phyloP scores from a whole-genome alignment of 2,113 vertebrate species.

The Morphnarchus princeps region DNA sequence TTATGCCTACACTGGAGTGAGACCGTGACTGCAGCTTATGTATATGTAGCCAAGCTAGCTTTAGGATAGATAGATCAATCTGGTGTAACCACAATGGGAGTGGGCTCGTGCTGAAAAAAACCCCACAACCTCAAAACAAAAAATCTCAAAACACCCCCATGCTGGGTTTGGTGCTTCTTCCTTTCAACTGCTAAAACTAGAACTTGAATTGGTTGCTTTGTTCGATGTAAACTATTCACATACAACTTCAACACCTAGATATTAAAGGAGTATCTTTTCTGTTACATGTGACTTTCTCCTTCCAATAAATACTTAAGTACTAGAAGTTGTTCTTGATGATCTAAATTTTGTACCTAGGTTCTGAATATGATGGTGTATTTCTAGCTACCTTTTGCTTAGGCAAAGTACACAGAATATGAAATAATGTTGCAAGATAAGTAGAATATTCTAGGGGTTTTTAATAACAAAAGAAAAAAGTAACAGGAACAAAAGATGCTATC shows the following conservation, averaged over 20 bases:
- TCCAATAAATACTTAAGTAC: neutral
- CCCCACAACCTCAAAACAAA: neutral
- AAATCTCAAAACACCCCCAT: neutral
- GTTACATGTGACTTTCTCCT: neutral
- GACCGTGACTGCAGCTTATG: neutral
- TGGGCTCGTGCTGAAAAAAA: neutral
- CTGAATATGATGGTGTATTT: neutral
- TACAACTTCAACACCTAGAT: neutral
- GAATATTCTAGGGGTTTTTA: neutral
- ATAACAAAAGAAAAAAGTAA: neutral
- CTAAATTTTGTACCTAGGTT: neutral
- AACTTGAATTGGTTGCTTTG: neutral
- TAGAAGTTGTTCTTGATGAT: neutral
- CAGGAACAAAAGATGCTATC: neutral
- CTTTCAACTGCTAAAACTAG: neutral
- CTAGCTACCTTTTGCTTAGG: neutral
- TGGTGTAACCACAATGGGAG: neutral
- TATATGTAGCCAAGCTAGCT: neutral
- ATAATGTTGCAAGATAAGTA: neutral
- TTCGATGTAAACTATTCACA: neutral
- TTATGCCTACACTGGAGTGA: neutral
- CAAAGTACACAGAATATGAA: neutral
- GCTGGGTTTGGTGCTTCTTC: neutral
- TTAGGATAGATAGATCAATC: neutral
- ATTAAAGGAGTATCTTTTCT: neutral